These are phyloP conservation scores for Etheostoma spectabile DNA, from an alignment of 2,113 vertebrate genomes.

Conservation along the genomic window DNA sequence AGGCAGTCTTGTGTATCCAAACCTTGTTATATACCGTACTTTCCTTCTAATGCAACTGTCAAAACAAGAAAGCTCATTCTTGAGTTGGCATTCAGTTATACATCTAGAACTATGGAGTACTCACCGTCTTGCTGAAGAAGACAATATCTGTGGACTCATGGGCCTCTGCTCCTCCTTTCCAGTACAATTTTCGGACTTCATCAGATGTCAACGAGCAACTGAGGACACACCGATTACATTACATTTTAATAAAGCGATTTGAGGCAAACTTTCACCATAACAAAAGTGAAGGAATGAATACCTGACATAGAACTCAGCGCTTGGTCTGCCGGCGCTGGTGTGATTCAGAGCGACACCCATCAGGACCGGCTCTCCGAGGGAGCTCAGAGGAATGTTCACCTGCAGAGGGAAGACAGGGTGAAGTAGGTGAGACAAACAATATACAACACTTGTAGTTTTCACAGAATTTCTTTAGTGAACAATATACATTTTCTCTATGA, in stretches of 20 bases:
- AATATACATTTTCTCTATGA: neutral
- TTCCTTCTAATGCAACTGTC: neutral
- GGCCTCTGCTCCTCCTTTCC: constrained; percentile 89
- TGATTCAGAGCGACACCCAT: constrained; percentile 91
- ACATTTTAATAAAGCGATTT: neutral
- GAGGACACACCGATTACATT: constrained; percentile 20
- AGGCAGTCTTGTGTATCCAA: neutral
- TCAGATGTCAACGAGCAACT: constrained; percentile 89
- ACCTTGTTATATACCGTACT: neutral
- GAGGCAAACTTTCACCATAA: neutral
- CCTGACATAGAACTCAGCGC: constrained; percentile 91
- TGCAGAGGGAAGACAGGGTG: constrained; percentile 44
- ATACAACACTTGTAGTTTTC: neutral
- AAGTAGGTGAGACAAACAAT: neutral
- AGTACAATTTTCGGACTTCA: constrained; percentile 86
- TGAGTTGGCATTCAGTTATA: neutral
- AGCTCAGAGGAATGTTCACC: constrained; percentile 88
- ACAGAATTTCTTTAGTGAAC: no score
- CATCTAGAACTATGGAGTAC: neutral
- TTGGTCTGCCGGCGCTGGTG: constrained; percentile 90
- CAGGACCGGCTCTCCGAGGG: constrained; percentile 85
- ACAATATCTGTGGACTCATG: constrained; percentile 89
- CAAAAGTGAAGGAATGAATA: constrained; percentile 51
- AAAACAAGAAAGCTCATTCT: neutral
- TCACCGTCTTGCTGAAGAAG: constrained; percentile 86